Base-by-base conservation (phyloP, 2,888 invertebrate species). In the Vesta saturnalis region DNA sequence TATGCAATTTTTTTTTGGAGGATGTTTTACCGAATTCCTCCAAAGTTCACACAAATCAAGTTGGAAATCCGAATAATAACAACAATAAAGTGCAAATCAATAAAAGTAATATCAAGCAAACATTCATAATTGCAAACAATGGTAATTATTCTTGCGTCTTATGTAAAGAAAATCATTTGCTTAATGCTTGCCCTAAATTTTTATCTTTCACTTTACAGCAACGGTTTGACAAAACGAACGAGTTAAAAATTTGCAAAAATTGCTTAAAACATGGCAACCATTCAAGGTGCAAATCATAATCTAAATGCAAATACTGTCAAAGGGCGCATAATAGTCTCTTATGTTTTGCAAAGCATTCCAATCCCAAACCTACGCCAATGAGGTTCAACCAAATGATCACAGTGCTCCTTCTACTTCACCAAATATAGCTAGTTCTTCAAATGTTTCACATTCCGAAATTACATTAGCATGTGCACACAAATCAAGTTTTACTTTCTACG, bases 251-350 rank as follows among this genome's bases (percentile, higher is more conserved):
- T n/a, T n/a, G n/a, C n/a, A n/a, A n/a, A n/a, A n/a, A n/a, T n/a
- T n/a, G n/a, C n/a, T 19, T 58, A 16, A 3, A 4, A 1, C 56
- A 56, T 1, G 23, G 10, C 30, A 30, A 14, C 15, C 6, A 35
- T n/a, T 35, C 43, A 18, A 39, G 18, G 16, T 47, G 47, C 4
- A 64, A 30, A 14, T 59, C 52, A 10, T n/a, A n/a, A n/a, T n/a
- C n/a, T n/a, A n/a, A n/a, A n/a, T n/a, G n/a, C n/a, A n/a, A n/a
- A n/a, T n/a, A n/a, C n/a, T n/a, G n/a, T n/a, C n/a, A n/a, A n/a
- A n/a, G n/a, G n/a, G n/a, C n/a, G n/a, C n/a, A n/a, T n/a, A n/a
- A n/a, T n/a, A n/a, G n/a, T n/a, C n/a, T n/a, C n/a, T n/a, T n/a
- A n/a, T n/a, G n/a, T n/a, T n/a, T n/a, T n/a, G n/a, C n/a, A n/a